phyloP scores from a whole-genome alignment of 2,113 vertebrate species.

The Pica pica region DNA sequence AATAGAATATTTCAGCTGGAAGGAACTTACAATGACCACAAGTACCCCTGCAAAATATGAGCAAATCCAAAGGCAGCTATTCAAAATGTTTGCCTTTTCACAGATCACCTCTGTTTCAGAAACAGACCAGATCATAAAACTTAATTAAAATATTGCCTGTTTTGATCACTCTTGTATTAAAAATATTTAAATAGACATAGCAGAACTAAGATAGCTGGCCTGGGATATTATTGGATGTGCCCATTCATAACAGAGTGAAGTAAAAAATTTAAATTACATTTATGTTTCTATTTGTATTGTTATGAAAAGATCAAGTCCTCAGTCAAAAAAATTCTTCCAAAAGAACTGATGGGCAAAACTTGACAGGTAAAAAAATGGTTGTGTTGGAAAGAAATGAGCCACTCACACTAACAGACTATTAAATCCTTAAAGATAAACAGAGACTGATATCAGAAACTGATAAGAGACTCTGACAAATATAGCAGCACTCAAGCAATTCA shows the following conservation, averaged over 20 bases:
- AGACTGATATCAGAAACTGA: background rate
- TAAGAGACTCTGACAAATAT: background rate
- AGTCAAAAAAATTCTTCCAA: background rate
- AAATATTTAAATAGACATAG: background rate
- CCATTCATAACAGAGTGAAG: background rate
- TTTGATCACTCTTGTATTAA: background rate
- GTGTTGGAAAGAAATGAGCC: background rate
- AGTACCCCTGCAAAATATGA: background rate
- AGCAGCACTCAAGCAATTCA: background rate
- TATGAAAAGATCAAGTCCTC: background rate
- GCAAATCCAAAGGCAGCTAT: background rate
- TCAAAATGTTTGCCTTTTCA: background rate
- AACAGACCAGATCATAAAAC: background rate
- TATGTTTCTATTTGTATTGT: background rate
- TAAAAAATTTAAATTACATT: background rate
- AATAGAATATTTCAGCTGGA: background rate
- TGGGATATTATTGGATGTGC: background rate
- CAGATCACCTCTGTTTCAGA: background rate
- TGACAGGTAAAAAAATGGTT: background rate
- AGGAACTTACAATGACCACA: background rate
- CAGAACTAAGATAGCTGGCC: background rate
- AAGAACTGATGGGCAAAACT: background rate
- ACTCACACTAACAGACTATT: background rate
- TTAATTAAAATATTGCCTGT: background rate
- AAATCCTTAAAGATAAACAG: background rate